Evolutionary conservation across 1,140 invertebrate genomes (phyloP), one percentile per base, ranked within the genome.

Genomic region (Drosophila pectinifera): DNA sequence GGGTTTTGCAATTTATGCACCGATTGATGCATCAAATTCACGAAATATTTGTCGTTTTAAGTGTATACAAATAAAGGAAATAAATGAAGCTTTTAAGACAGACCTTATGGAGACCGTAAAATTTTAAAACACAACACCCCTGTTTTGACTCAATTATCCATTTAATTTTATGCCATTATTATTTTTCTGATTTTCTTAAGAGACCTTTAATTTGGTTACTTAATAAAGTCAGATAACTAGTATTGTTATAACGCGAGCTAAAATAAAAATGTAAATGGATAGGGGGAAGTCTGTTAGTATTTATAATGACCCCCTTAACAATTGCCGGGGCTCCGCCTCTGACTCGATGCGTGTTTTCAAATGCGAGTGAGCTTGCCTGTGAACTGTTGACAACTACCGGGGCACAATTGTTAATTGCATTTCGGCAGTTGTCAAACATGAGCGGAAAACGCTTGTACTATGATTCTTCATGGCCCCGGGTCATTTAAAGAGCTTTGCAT

Each of bases 401-500:
- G 70, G 73, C 65, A 83, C 88, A 90, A 90, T 86, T 90, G 86
- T 91, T 90, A 90, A 90, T 90, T 90, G 88, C 89, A 90, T 90
- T 90, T 90, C 62, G 79, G 79, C 70, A 78, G 79, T 90, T 90
- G 80, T 89, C 84, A 84, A 70, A 88, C 84, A 89, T 74, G 76
- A 59, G 75, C 79, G 77, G 72, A 56, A 70, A 70, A 77, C 72
- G 54, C 63, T 49, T 82, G 69, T 79, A 53, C 48, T 48, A 82
- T 55, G 73, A 75, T 86, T 86, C 78, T 86, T 68, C 64, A 73
- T 61, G 56, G 20, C 73, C 76, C 45, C 48, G 41, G 41, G 58
- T 28, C 43, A 39, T 57, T 36, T 42, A 41, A 48, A 63, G 42
- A 70, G 62, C 41, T 75, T 63, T 74, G 61, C 36, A 53, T 53